These are phyloP conservation scores for Characodon lateralis DNA, from an alignment of 2,797 vertebrate species.

Conservation along the genomic window DNA sequence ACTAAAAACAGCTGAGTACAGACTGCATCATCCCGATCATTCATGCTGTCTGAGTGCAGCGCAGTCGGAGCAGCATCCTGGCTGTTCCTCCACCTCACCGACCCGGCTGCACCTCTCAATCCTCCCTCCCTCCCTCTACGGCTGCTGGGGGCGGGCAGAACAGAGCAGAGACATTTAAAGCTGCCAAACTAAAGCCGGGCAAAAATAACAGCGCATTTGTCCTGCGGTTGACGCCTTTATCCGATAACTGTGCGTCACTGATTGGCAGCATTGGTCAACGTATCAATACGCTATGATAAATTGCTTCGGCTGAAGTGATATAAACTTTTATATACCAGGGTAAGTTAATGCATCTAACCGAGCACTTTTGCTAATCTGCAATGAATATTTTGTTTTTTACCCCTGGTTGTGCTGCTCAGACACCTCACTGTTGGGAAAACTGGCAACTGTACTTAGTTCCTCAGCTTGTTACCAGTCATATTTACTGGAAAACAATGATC, in stretches of 20 bases:
- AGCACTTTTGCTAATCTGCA: not conserved
- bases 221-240: slow-evolving; percentile 53
- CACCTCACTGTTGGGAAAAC: too few species aligned
- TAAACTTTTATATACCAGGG: not conserved
- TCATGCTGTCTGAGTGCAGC: slow-evolving; percentile 6
- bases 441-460: too few species aligned
- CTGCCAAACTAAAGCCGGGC: slow-evolving; percentile 28
- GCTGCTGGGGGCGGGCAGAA: slow-evolving; percentile 24
- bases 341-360: not conserved
- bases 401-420: too few species aligned
- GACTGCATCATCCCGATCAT: slow-evolving; percentile 11
- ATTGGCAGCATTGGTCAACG: slow-evolving; percentile 40
- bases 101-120: slow-evolving; percentile 28
- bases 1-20: not conserved
- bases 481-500: too few species aligned
- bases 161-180: slow-evolving; percentile 24
- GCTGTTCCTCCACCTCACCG: slow-evolving; percentile 39
- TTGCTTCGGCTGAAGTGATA: not conserved
- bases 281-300: slow-evolving; percentile 23
- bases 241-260: slow-evolving; percentile 54
- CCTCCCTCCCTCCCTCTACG: slow-evolving; percentile 16
- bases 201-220: slow-evolving; percentile 45
- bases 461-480: too few species aligned
- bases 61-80: slow-evolving; percentile 31
- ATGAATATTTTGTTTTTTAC: too few species aligned